These are phyloP conservation scores for Bombus confusus DNA, from an alignment of 1,140 invertebrate genomes.

Conservation along the genomic window DNA sequence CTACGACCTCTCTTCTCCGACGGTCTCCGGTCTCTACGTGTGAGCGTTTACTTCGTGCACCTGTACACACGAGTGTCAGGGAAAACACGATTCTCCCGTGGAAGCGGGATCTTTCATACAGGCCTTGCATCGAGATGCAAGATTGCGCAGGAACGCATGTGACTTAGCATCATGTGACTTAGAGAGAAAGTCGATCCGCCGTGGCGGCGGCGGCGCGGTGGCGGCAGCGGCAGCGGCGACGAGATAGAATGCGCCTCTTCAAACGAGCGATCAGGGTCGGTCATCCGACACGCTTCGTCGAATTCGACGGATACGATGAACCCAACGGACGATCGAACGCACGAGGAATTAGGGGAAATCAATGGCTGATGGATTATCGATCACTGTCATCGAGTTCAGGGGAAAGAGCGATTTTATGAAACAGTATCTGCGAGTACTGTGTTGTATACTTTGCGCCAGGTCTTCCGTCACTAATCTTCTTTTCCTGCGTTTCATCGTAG, in stretches of 20 bases:
- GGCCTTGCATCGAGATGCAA: constrained; percentile 52
- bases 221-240: background rate
- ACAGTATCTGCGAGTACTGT: too few relatives aligned
- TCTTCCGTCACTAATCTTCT: too few relatives aligned
- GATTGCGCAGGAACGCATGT: constrained; percentile 69
- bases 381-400: too few relatives aligned
- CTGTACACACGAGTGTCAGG: constrained; percentile 35
- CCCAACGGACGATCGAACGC: background rate
- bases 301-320: background rate
- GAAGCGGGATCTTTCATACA: constrained; percentile 40
- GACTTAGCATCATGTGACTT: constrained; percentile 56
- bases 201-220: background rate
- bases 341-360: too few relatives aligned
- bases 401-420: too few relatives aligned
- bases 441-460: too few relatives aligned
- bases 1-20: constrained; percentile 36
- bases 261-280: constrained; percentile 57
- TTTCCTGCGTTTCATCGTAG: too few relatives aligned
- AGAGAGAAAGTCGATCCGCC: constrained; percentile 69
- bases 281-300: constrained; percentile 18
- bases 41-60: constrained; percentile 22
- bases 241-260: constrained; percentile 57
- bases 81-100: constrained; percentile 55
- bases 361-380: too few relatives aligned
- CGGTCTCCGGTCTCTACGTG: background rate